Conservation (phyloP, 1,140 invertebrate genomes). For the Phortica variegata region DNA sequence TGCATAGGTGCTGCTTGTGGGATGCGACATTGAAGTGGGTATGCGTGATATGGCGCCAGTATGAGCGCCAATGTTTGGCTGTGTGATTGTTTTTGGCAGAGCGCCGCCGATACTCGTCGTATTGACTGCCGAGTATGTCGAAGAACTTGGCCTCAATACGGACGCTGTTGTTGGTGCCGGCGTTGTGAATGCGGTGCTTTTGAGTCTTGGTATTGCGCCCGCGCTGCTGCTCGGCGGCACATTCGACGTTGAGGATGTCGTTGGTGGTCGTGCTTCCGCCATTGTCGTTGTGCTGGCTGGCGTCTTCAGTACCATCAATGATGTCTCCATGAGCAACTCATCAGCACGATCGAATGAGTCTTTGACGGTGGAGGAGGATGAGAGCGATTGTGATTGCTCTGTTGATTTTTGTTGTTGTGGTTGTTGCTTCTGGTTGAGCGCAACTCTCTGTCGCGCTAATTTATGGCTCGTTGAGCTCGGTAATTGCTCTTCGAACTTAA, state of each 20-base stretch:
- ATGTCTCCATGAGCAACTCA: constrained; percentile 37
- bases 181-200: constrained; percentile 11
- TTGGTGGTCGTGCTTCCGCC: constrained; percentile 1
- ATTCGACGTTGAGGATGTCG: neutral
- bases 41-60: constrained; percentile 22
- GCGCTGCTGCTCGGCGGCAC: constrained; percentile 40
- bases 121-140: constrained; percentile 40
- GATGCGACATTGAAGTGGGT: constrained; percentile 44
- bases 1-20: constrained; percentile 11
- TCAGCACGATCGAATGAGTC: constrained; percentile 36
- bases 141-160: constrained; percentile 22
- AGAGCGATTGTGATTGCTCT: constrained; percentile 36
- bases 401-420: constrained; percentile 19
- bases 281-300: constrained; percentile 4
- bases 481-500: neutral
- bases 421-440: constrained; percentile 38
- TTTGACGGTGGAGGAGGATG: constrained; percentile 39
- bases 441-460: constrained; percentile 41
- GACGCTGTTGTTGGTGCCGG: constrained; percentile 2
- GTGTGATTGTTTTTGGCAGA: constrained; percentile 8
- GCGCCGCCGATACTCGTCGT: constrained; percentile 15
- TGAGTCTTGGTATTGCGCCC: constrained; percentile 40
- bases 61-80: neutral
- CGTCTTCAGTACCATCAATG: constrained; percentile 10
- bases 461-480: constrained; percentile 17